A percentile compares a stretch with the other conserved stretches of the same genome.
Conservation (phyloP, 2,113 vertebrate genomes). For the Pseudois nayaur region DNA sequence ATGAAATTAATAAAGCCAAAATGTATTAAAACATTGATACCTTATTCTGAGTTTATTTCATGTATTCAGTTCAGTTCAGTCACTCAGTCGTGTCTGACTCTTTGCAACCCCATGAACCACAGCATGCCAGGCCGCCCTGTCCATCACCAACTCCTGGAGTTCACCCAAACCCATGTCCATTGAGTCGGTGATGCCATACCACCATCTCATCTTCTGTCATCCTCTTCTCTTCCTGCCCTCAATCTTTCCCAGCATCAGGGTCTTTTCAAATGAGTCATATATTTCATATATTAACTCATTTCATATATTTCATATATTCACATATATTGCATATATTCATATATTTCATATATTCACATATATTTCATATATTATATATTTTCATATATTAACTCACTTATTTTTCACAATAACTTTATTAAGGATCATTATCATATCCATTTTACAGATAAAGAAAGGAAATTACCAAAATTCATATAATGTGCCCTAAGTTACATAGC, state of each 20-base stretch:
- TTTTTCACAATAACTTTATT: background rate
- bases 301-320: too few relatives aligned
- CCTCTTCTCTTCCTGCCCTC: too few relatives aligned
- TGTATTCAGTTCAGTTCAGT: background rate
- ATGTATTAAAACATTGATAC: background rate
- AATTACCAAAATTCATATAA: background rate
- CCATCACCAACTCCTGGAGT: too few relatives aligned
- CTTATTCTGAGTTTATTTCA: background rate
- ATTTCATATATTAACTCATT: too few relatives aligned
- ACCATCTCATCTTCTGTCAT: too few relatives aligned
- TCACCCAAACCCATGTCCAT: too few relatives aligned
- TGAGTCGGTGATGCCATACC: too few relatives aligned
- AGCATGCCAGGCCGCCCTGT: fast-evolving
- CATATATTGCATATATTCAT: background rate
- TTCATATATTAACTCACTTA: background rate
- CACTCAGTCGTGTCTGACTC: fast-evolving
- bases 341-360: background rate
- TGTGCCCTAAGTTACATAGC: background rate
- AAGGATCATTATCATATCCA: background rate
- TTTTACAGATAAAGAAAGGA: background rate
- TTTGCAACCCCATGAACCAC: too few relatives aligned
- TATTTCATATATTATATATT: background rate
- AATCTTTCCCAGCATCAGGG: too few relatives aligned
- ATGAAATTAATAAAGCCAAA: background rate
- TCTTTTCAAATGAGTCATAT: too few relatives aligned